Evolutionary conservation across 2,797 vertebrate species (phyloP), one percentile per base, ranked within the genome.

Genomic region (Melanitta fusca): DNA sequence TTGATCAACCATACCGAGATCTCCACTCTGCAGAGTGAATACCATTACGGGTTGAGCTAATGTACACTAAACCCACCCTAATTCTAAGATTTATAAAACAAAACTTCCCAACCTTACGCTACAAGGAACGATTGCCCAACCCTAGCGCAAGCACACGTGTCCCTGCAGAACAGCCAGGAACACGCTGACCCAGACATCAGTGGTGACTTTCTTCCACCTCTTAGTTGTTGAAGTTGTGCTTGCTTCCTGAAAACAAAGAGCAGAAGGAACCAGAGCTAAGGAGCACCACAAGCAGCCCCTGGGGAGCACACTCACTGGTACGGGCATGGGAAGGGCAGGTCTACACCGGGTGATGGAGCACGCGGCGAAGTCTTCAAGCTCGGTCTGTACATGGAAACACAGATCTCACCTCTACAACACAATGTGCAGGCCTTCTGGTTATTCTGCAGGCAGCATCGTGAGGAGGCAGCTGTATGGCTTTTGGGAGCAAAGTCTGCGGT

Each of bases 1-100:
- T 92, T 39, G 92, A 96, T 89, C 83, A 94, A 60, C 69, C 34
- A 70, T 81, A 77, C 38, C 85, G 72, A 80, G 89, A 91, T 70
- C 78, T 94, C 38, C n/a, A 10, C 58, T 92, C 75, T 62, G 38
- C 60, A 4, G 5, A 92, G 61, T 22, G 81, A 75, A 93, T 43
- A 51, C 14, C 38, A 15, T 30, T 47, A n/a, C 2, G 47, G 38
- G 69, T 10, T 88, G 75, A 80, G 65, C 28, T 88, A 3, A 86
- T 61, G 28, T 39, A 47, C 49, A 51, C 27, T 28, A 66, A 72
- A 93, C 65, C 11, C 38, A 32, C 4, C 5, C 4, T 30, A 10
- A 5, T 45, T 83, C 27, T 13, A 79, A 58, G 4, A 45, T 6
- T 5, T 57, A 6, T 36, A 43, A 1, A 4, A 41, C 9, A 57